These are phyloP conservation scores for Raphicerus campestris DNA, from an alignment of 2,113 vertebrate genomes.

Conservation along the genomic window DNA sequence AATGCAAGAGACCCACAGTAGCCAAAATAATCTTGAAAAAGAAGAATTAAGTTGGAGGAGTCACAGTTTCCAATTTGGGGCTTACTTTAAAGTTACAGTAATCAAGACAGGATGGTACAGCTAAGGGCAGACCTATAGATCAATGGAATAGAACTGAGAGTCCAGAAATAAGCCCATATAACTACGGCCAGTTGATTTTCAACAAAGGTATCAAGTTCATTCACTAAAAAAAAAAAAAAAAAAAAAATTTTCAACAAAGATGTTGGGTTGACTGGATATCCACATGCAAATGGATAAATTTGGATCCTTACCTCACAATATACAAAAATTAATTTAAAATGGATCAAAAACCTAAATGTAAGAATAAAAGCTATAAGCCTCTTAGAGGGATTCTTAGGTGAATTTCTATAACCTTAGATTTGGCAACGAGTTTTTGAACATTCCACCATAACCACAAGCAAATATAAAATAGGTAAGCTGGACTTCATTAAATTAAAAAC, in stretches of 20 bases:
- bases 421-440: neutral
- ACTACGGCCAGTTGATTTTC: neutral
- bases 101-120: neutral
- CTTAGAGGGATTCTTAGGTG: neutral
- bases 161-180: neutral
- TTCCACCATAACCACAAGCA: neutral
- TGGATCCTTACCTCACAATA: neutral
- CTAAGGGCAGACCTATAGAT: neutral
- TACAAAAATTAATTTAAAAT: neutral
- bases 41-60: neutral
- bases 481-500: neutral
- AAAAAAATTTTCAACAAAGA: neutral
- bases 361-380: neutral
- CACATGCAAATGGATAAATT: neutral
- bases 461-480: neutral
- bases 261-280: neutral
- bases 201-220: neutral
- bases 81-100: neutral
- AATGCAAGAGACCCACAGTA: neutral
- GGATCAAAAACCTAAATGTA: neutral
- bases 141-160: neutral
- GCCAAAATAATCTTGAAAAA: neutral
- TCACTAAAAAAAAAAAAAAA: neutral
- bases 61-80: neutral
- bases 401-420: neutral